Base-by-base conservation (phyloP, 2,797 vertebrate species). In the Buphagus erythrorhynchus region DNA sequence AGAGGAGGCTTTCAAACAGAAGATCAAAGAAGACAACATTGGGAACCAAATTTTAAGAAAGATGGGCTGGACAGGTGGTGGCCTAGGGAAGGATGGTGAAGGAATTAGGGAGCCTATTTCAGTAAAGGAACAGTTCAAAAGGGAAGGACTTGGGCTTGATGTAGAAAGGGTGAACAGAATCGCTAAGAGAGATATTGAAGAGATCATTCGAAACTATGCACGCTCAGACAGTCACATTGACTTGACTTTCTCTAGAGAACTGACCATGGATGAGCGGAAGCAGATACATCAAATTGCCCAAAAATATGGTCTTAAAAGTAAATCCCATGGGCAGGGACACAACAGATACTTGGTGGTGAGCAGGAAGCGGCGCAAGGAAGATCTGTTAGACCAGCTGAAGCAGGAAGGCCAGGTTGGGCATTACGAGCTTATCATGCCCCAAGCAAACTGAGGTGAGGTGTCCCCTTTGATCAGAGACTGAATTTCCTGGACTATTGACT, bases 51-150 rank as follows among this genome's bases (percentile, higher is more conserved):
- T 99, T 80, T 98, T 99, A 43, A 98, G 99, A 73, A 99, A 99
- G 97, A 99, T 99, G 99, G 99, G 99, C 68, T 99, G 99, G 99
- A 99, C 98, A 11, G 99, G 99, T 3, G 99, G 99, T 2, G 99
- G 99, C 19, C 97, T 99, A 35, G 99, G 99, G 20, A 98, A 99
- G 21, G 99, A 98, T 3, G 99, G 99, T 0, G 99, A 99, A 48
- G 99, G 99, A 29, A 99, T 99, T 9, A 97, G 99, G 6, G 99
- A 99, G 88, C 99, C 99, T 1, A 99, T 99, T 91, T 98, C 98
- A 20, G 99, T 99, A 71, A 99, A 99, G 96, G 99, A 99, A 96
- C 99, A 99, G 98, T 99, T 99, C 93, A 99, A 98, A 88, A 98
- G 99, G 84, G 99, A 99, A 95, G 99, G 99, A 38, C 98, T 99